Evolutionary conservation across 2,797 vertebrate genomes (phyloP), one percentile per base, ranked within the genome.

Genomic region (Eospalax fontanierii): DNA sequence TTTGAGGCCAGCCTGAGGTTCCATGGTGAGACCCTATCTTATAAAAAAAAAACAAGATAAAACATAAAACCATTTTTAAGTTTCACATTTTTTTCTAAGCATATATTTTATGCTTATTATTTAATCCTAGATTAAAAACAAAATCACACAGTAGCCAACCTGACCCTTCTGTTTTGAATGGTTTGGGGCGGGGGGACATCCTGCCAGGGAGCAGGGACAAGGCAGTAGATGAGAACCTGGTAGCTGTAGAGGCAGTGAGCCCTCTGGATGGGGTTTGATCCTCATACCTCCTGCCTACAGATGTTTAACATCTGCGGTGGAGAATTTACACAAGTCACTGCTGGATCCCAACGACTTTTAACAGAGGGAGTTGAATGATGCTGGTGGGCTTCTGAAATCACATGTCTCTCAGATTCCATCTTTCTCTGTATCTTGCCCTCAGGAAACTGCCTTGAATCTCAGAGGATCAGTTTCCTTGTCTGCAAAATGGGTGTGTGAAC

Each of bases 401-500:
- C 6, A 14, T 2, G 40, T 24, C 87, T 30, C 33, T 57, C 4
- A 5, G 63, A 81, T 87, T 74, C 50, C 38, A n/a, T 43, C 87
- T 71, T 18, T 15, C 40, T 40, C 46, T 21, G 2, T 24, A 3
- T 24, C 11, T 68, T 75, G 14, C 35, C 33, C 50, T 87, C 61
- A 43, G 66, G 4, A 54, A 61, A 80, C 70, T 22, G 59, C 1
- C 35, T 66, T 78, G 65, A 1, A 18, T 14, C 93, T 81, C 87
- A 46, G 19, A 78, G 71, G 50, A 87, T 91, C 89, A 30, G 76
- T 78, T 73, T 96, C 76, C 65, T 90, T 3, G 4, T 54, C 92
- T 94, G 65, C 50, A 89, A 78, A 94, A 87, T 65, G 76, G 86
- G 92, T n/a, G 26, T 87, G 94, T 16, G 57, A 38, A 66, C n/a